phyloP scores from a whole-genome alignment of 2,113 vertebrate species.

The Chaetodon trifascialis region DNA sequence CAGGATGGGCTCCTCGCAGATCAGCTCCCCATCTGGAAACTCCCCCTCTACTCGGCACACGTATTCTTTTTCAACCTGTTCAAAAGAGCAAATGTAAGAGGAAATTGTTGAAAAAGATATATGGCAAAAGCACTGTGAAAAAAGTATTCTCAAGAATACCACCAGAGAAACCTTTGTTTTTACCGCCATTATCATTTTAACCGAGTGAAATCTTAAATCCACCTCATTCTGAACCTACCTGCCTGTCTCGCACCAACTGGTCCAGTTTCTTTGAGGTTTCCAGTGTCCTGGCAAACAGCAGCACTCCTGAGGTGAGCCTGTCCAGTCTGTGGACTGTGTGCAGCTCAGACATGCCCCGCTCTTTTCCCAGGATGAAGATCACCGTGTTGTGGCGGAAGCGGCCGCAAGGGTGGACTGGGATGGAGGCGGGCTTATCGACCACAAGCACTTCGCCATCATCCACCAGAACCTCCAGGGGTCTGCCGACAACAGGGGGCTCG shows the following conservation, averaged over 20 bases:
- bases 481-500: conserved; percentile 92
- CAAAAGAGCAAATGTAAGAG: background rate
- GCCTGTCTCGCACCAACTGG: conserved; percentile 92
- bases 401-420: conserved; percentile 96
- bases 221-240: conserved; percentile 81
- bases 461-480: conserved; percentile 87
- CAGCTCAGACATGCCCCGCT: conserved; percentile 89
- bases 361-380: conserved; percentile 97
- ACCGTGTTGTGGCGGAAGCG: conserved; percentile 97
- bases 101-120: background rate
- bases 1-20: conserved; percentile 94
- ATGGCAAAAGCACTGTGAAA: background rate
- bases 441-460: conserved; percentile 92
- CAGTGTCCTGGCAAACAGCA: conserved; percentile 93
- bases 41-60: conserved; percentile 94
- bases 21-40: conserved; percentile 88
- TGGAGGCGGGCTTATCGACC: conserved; percentile 95
- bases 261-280: conserved; percentile 93
- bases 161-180: background rate
- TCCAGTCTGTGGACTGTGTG: conserved; percentile 96
- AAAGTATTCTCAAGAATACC: background rate
- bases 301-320: conserved; percentile 94
- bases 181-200: background rate
- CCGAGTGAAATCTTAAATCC: background rate
- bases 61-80: conserved; percentile 96